Conservation (phyloP, 2,888 invertebrate genomes). For the Clepsis dumicolana region DNA sequence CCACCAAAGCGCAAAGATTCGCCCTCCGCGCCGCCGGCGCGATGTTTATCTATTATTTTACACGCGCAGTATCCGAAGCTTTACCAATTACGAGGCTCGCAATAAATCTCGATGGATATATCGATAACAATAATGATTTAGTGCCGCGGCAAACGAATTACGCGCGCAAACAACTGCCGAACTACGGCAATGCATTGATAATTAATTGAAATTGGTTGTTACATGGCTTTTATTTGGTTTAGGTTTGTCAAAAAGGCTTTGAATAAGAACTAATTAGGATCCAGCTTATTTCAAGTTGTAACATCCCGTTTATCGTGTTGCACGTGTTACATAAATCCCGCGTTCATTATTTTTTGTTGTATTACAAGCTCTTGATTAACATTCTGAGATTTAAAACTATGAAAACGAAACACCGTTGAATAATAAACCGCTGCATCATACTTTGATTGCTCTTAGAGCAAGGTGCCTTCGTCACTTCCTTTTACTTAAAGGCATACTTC, state of each 20-base stretch:
- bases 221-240: background rate
- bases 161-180: conserved; percentile 58
- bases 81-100: conserved; percentile 65
- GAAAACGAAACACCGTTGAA: too few relatives aligned
- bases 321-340: too few relatives aligned
- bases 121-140: conserved; percentile 69
- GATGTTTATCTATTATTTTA: conserved; percentile 45
- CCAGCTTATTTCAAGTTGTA: too few relatives aligned
- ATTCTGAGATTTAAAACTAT: too few relatives aligned
- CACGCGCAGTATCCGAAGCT: conserved; percentile 52
- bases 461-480: background rate
- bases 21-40: background rate
- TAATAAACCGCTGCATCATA: too few relatives aligned
- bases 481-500: background rate
- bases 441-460: too few relatives aligned
- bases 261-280: too few relatives aligned
- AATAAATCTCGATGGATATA: conserved; percentile 75
- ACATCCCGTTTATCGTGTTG: too few relatives aligned
- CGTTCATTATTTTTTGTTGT: too few relatives aligned
- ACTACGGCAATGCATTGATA: conserved; percentile 41
- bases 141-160: conserved; percentile 58
- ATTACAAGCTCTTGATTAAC: too few relatives aligned
- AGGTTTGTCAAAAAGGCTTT: too few relatives aligned
- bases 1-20: background rate
- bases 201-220: conserved; percentile 37